Percentiles rank a stretch among this genome's conserved stretches.
Evolutionary conservation across 2,113 vertebrate species (phyloP).

Genomic region (Numenius arquata): DNA sequence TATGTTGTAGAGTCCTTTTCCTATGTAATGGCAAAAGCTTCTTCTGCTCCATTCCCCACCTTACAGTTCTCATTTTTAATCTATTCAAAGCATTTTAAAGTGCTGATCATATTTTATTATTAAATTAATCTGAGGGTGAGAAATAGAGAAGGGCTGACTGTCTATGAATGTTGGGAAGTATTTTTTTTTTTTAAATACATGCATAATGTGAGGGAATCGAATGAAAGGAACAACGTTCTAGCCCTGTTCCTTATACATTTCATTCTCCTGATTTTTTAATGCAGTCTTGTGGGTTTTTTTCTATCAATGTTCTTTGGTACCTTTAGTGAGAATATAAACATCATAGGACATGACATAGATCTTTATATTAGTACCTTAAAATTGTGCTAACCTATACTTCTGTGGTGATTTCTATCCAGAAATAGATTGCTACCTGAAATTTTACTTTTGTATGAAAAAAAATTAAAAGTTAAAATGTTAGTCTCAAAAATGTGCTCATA

Average conservation of each 20-base stretch:
- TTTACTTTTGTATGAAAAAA: not conserved
- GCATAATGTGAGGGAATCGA: not conserved
- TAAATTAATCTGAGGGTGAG: not conserved
- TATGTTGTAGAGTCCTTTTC: not conserved
- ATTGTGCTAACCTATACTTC: not conserved
- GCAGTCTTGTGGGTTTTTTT: not conserved
- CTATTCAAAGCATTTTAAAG: not conserved
- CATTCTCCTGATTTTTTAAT: not conserved
- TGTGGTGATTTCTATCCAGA: not conserved
- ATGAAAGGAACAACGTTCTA: not conserved
- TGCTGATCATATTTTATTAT: not conserved
- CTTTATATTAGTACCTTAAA: not conserved
- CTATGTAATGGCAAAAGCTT: not conserved
- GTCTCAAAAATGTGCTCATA: not conserved
- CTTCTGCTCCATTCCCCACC: not conserved
- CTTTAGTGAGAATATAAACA: not conserved
- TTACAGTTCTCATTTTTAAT: not conserved
- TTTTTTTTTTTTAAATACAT: not conserved
- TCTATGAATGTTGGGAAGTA: not conserved
- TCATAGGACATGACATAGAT: not conserved
- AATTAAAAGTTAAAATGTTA: not conserved
- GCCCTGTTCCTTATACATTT: not conserved
- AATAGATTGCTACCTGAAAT: not conserved
- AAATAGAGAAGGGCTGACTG: not conserved
- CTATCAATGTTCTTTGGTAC: not conserved